Evolutionary conservation across 2,113 vertebrate species (phyloP).

Genomic region (Zosterops pallidus): DNA sequence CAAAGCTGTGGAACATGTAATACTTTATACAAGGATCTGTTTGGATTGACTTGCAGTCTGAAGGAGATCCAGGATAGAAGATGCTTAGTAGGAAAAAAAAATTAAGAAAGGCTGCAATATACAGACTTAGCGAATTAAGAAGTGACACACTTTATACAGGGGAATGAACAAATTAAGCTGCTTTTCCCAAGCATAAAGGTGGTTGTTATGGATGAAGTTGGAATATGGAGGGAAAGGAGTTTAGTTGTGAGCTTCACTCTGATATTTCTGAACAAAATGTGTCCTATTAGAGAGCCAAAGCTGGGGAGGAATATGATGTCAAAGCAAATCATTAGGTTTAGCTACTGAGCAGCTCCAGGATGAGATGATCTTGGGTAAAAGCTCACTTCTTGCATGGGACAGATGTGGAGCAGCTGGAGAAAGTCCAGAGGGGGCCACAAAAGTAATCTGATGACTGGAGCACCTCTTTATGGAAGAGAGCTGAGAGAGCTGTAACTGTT

Average conservation of each 20-base stretch:
- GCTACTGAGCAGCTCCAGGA: not conserved
- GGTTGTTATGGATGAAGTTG: not conserved
- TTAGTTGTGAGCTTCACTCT: not conserved
- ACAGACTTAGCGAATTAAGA: not conserved
- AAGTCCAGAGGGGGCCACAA: not conserved
- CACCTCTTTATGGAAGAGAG: not conserved
- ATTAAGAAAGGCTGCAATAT: not conserved
- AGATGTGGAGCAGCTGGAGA: not conserved
- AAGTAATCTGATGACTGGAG: not conserved
- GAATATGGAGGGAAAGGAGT: not conserved
- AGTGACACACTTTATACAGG: not conserved
- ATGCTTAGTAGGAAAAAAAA: not conserved
- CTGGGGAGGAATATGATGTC: not conserved
- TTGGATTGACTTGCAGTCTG: not conserved
- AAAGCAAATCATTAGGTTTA: not conserved
- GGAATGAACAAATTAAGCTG: not conserved
- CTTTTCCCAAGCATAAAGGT: not conserved
- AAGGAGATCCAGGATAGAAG: not conserved
- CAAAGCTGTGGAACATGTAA: not conserved
- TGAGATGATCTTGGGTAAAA: not conserved
- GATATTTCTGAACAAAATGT: not conserved
- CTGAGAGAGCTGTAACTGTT: not conserved
- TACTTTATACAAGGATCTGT: not conserved
- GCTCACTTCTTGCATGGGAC: not conserved
- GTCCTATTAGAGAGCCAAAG: not conserved